A percentile compares a stretch with the other conserved stretches of the same genome.
Conservation (phyloP, 2,888 invertebrate genomes). For the Alentia gelatinosa region DNA sequence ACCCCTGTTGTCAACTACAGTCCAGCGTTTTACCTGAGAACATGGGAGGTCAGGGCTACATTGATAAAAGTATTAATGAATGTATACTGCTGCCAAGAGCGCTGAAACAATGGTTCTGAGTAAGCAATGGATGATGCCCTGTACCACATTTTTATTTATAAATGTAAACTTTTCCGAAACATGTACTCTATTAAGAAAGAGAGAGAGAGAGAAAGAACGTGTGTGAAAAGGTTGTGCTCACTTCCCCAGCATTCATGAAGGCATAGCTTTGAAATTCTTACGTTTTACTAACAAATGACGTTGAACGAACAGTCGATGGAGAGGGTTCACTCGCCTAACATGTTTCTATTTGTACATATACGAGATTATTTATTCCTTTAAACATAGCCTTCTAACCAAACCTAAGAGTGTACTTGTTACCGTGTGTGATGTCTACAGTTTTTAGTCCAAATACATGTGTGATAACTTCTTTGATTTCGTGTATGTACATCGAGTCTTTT, state of each 20-base stretch:
- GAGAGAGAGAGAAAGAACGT: no score
- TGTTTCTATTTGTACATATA: neutral
- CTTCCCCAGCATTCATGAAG: neutral
- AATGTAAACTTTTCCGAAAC: neutral
- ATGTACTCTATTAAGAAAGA: no score
- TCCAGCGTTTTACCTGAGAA: neutral
- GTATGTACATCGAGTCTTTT: neutral
- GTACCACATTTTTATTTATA: no score
- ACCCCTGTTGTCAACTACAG: neutral
- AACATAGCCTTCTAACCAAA: neutral
- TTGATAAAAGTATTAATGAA: neutral
- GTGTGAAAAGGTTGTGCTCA: neutral
- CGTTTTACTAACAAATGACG: no score
- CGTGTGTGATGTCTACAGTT: neutral
- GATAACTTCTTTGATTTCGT: neutral
- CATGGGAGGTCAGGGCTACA: neutral
- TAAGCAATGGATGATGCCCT: neutral
- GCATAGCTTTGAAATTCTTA: no score
- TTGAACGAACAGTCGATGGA: no score
- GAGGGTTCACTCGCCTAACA: neutral
- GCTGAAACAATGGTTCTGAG: neutral
- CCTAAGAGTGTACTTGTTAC: neutral
- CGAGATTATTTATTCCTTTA: slow-evolving; percentile 2
- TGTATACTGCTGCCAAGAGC: neutral
- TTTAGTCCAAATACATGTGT: slow-evolving; percentile 23